Base-by-base conservation (phyloP, 2,113 vertebrate genomes). In the Gorilla gorilla region DNA sequence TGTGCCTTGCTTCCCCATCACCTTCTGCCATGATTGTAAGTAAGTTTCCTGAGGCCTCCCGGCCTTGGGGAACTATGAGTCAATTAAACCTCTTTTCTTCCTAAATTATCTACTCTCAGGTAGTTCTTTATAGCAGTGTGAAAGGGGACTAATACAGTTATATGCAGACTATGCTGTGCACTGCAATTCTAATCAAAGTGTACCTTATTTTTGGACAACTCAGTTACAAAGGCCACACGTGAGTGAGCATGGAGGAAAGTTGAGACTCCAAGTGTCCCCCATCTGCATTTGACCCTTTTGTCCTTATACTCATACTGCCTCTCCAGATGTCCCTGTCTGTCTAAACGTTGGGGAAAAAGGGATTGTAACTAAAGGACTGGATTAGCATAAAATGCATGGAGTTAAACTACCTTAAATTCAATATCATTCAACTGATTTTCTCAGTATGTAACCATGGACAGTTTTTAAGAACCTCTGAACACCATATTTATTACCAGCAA, bases 81-180 rank as follows among this genome's bases (percentile, higher is more conserved):
- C 27, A 32, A 6, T 32, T 64, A 32, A 64, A 64, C 12, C 61
- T 64, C 27, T 64, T 64, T 64, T 64, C 27, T 32, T 64, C 61
- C 27, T 64, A 30, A 64, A 64, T 64, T 64, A 32, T 2, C 27
- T 30, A 64, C 27, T 64, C 27, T 64, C 61, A 64, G 13, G 61
- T 64, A 64, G 12, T 64, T 64, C 27, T 64, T 64, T 32, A 64
- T 32, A 64, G 61, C 12, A 64, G 27, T 32, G 27, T 30, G 27
- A 64, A 64, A 64, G 61, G 27, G 61, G 27, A 14, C 61, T 14
- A 64, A 32, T 64, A 64, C 27, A 64, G 61, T 70, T 72, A 35
- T 32, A 2, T 12, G 9, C 7, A 76, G 4, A 32, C 17, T 57
- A 0, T 45, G n/a, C 20, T 43, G 2, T 3, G 5, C 5, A 18